phyloP scores from a whole-genome alignment of 2,888 invertebrate species.

The Platycheirus rosarum region DNA sequence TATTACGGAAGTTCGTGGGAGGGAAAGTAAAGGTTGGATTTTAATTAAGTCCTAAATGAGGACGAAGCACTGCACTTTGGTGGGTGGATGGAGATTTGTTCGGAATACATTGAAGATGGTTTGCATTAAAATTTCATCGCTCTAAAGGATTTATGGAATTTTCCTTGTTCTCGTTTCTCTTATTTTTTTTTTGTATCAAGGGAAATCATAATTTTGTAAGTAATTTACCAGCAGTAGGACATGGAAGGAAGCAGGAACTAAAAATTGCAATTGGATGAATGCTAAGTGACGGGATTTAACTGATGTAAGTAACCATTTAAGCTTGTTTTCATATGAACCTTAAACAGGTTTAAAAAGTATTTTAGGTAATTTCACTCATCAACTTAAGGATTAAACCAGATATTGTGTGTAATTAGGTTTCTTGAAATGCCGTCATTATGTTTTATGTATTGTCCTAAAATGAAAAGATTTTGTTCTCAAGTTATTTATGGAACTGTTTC shows the following conservation, averaged over 20 bases:
- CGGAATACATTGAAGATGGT: constrained; percentile 48
- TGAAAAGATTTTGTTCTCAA: too few species aligned
- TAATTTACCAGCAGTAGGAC: background rate
- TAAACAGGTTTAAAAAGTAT: too few species aligned
- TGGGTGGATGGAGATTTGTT: constrained; percentile 31
- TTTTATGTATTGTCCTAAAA: too few species aligned
- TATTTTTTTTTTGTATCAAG: constrained; percentile 6
- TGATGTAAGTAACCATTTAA: background rate
- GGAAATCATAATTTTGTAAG: constrained; percentile 22
- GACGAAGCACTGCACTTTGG: constrained; percentile 33
- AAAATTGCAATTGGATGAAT: constrained; percentile 3
- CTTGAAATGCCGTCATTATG: too few species aligned
- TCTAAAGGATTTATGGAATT: constrained; percentile 21
- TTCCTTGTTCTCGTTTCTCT: background rate
- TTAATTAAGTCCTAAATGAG: constrained; percentile 61
- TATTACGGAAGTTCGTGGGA: constrained; percentile 14
- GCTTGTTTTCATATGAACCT: too few species aligned
- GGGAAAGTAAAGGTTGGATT: constrained; percentile 55
- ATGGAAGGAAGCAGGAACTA: background rate
- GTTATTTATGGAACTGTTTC: too few species aligned
- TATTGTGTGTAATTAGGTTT: too few species aligned
- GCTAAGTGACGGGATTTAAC: background rate
- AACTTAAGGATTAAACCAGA: too few species aligned
- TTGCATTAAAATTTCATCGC: constrained; percentile 55
- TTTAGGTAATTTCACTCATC: too few species aligned